A percentile compares a stretch with the other conserved stretches of the same genome.
phyloP scores from a whole-genome alignment of 1,140 invertebrate genomes.

The Heliconius himera region DNA sequence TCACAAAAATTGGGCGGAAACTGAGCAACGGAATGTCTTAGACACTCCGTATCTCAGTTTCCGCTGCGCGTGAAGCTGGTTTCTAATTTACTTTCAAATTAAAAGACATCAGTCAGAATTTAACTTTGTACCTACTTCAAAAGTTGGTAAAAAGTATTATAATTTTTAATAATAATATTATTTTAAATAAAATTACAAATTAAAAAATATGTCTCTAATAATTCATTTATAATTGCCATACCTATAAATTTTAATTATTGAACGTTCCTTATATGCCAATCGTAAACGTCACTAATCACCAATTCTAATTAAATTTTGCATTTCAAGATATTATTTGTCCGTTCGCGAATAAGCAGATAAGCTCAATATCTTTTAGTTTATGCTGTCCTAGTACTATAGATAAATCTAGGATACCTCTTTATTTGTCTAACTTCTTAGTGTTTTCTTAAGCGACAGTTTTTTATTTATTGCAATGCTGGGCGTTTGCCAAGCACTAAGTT shows the following conservation, averaged over 20 bases:
- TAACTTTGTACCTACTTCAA: too few species aligned
- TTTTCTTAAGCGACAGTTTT: background rate
- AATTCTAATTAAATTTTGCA: conserved; percentile 7
- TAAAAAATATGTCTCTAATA: background rate
- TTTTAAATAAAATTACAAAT: background rate
- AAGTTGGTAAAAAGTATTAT: too few species aligned
- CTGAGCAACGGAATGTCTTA: background rate
- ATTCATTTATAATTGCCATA: background rate
- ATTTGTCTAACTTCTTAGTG: conserved; percentile 3
- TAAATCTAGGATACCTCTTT: conserved; percentile 13
- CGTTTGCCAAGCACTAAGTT: background rate
- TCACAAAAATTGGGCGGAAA: too few species aligned
- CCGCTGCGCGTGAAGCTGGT: background rate
- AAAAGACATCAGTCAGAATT: too few species aligned
- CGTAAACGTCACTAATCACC: background rate
- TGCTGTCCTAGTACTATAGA: conserved; percentile 2
- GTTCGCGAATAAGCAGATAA: background rate
- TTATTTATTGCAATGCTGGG: background rate
- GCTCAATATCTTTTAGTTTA: background rate
- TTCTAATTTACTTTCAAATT: too few species aligned
- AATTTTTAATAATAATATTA: background rate
- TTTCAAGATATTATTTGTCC: background rate
- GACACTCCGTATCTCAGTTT: background rate
- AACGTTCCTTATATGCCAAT: background rate
- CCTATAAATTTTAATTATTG: background rate